These are phyloP conservation scores for Neodiprion pinetum DNA, from an alignment of 1,140 invertebrate species.

Conservation along the genomic window DNA sequence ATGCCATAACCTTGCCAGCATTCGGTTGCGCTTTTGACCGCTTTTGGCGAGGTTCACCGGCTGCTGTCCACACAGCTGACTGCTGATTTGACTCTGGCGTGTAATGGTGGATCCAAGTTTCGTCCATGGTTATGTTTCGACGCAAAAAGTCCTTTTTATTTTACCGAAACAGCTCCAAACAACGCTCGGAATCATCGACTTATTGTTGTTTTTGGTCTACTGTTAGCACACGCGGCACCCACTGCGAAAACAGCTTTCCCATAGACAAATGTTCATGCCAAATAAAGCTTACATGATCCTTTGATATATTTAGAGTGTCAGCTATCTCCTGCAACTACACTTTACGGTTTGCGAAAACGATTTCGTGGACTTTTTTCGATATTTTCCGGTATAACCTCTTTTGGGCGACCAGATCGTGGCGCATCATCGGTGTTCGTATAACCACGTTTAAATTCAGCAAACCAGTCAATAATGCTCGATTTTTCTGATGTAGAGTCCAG, in stretches of 20 bases:
- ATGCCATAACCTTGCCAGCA: conserved; percentile 44
- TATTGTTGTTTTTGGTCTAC: conserved; percentile 35
- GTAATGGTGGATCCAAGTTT: conserved; percentile 29
- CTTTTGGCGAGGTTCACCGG: conserved; percentile 29
- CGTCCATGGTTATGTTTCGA: conserved; percentile 29
- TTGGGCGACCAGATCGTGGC: conserved; percentile 35
- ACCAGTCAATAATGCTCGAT: conserved; percentile 41
- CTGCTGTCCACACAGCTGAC: conserved; percentile 28
- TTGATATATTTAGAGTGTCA: conserved; percentile 27
- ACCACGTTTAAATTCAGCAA: conserved; percentile 46
- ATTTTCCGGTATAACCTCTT: conserved; percentile 41
- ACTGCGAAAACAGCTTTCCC: conserved; percentile 34
- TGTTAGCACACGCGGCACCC: conserved; percentile 40
- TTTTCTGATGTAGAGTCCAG: conserved; percentile 40
- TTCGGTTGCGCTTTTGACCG: conserved; percentile 35
- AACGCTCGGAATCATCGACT: conserved; percentile 24
- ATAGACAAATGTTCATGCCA: conserved; percentile 29
- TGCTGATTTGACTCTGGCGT: conserved; percentile 24
- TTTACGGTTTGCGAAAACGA: conserved; percentile 34
- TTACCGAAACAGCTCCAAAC: conserved; percentile 21
- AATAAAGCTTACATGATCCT: conserved; percentile 24
- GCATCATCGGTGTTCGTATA: conserved; percentile 39
- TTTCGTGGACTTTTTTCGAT: conserved; percentile 39
- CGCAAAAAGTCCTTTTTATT: conserved; percentile 27
- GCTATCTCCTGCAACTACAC: conserved; percentile 35